Evolutionary conservation across 2,113 vertebrate genomes (phyloP), one percentile per base, ranked within the genome.

Genomic region (Ascaphus truei): DNA sequence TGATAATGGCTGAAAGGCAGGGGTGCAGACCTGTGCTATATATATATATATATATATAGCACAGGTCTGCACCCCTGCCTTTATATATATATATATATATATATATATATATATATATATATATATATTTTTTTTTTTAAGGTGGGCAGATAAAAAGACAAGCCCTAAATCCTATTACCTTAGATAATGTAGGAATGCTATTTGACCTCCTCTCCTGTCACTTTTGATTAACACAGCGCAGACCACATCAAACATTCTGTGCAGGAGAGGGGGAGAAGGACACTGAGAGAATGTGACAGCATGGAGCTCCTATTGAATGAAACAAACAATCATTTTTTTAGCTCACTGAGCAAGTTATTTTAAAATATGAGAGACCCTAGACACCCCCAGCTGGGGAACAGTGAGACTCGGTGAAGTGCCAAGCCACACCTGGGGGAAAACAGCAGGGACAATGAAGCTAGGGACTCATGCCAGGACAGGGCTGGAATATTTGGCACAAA

Each of bases 251-350:
- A 62, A 62, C 27, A 12, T 7, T 3, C 29, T 48, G 11, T 26
- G 48, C 33, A 33, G 31, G 39, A 47, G 26, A 29, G 39, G 11
- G 1, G 16, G 26, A 31, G 26, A 61, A 20, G 41, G 41, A 62
- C 30, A 31, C 41, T 62, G 41, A 62, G 18, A 47, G 59, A 41
- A 62, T 62, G 26, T 62, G 59, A 62, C 59, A 62, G 59, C 16
- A 48, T 11, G 41, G 33, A 62, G 27, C 59, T 62, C 39, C 41
- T 62, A 31, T 45, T 62, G 59, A 62, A 41, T 25, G 41, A 62
- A 26, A 47, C 58, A 33, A 47, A 20, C 27, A 48, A 31, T 41
- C 41, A 23, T 47, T 62, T 62, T n/a, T 47, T 41, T 47, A 48
- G 41, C 41, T 62, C 59, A 48, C 16, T 33, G 41, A 62, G 29